These are phyloP conservation scores for Lytechinus variegatus DNA, from an alignment of 35 echinoderm and acorn worm species.

Conservation along the genomic window DNA sequence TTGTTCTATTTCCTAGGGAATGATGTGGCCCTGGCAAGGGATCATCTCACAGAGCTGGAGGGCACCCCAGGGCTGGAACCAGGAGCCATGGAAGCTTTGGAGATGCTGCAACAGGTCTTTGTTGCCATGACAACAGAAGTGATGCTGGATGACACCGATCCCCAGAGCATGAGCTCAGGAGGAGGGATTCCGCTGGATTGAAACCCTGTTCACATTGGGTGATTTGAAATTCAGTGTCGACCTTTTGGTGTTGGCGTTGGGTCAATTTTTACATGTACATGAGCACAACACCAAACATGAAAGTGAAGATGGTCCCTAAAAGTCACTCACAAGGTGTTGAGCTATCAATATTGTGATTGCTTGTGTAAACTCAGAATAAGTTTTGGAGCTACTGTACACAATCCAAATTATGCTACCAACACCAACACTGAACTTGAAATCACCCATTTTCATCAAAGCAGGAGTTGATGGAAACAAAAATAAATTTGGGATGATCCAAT, in stretches of 20 bases:
- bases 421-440: too few species aligned
- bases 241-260: too few species aligned
- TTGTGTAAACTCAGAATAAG: too few species aligned
- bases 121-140: slow-evolving; percentile 8
- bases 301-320: too few species aligned
- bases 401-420: neutral
- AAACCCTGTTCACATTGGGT: neutral
- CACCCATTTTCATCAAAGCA: too few species aligned
- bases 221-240: too few species aligned
- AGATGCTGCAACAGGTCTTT: slow-evolving; percentile 34
- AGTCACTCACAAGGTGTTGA: too few species aligned
- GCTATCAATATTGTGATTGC: too few species aligned
- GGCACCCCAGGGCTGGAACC: neutral
- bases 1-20: neutral
- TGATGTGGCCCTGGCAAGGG: neutral
- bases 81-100: neutral
- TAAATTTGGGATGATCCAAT: too few species aligned
- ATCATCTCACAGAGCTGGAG: neutral
- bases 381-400: neutral
- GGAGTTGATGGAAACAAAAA: too few species aligned
- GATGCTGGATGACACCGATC: slow-evolving; percentile 22
- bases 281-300: too few species aligned
- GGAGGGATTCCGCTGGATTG: slow-evolving; percentile 27
- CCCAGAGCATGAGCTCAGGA: slow-evolving; percentile 8
- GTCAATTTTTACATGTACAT: too few species aligned